phyloP scores from a whole-genome alignment of 2,797 vertebrate genomes.

The Cebuella pygmaea region DNA sequence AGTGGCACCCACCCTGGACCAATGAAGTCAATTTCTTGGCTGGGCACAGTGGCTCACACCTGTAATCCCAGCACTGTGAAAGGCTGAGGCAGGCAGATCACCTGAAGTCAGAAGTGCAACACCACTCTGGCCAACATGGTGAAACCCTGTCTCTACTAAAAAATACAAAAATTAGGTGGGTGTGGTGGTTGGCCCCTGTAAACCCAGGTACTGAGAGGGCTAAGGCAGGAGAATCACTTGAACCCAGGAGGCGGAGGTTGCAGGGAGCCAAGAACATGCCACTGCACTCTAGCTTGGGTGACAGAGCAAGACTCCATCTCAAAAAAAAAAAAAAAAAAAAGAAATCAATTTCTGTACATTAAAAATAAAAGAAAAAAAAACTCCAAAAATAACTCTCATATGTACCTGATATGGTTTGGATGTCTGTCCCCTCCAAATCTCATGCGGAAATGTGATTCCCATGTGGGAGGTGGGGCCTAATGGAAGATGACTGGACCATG shows the following conservation, averaged over 20 bases:
- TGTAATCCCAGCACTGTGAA: neutral
- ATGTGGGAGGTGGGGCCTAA: neutral
- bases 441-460: neutral
- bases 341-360: neutral
- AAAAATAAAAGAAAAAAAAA: neutral
- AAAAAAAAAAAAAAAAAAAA: neutral
- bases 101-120: neutral
- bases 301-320: neutral
- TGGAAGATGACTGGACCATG: neutral
- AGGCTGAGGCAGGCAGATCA: neutral
- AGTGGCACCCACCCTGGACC: neutral
- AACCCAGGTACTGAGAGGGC: neutral
- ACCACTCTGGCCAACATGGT: neutral
- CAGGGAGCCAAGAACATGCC: neutral
- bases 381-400: neutral
- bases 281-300: neutral
- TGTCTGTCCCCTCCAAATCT: neutral
- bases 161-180: neutral
- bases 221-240: neutral
- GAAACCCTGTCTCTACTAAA: neutral
- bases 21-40: constrained; percentile 24
- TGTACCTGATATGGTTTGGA: neutral
- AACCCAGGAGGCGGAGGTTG: neutral
- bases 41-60: neutral
- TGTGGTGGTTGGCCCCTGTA: neutral